Conservation (phyloP, 2,113 vertebrate species). For the Gorilla gorilla region DNA sequence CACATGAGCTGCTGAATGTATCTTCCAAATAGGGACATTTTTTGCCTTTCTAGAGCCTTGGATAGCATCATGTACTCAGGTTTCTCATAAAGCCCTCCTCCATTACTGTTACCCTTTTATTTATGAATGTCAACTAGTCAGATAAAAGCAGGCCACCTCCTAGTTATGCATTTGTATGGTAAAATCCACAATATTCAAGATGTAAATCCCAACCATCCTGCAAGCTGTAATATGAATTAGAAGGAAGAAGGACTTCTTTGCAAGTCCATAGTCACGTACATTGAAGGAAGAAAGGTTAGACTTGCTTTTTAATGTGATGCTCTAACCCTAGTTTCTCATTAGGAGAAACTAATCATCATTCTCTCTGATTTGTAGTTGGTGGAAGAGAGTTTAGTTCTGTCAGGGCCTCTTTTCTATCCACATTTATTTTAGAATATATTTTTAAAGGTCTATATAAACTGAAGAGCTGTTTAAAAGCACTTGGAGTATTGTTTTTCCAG, state of each 20-base stretch:
- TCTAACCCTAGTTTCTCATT: background rate
- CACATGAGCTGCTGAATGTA: background rate
- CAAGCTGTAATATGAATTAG: constrained; percentile 47
- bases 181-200: background rate
- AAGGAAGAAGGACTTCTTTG: background rate
- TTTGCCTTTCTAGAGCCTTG: background rate
- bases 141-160: background rate
- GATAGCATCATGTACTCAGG: background rate
- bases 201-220: constrained; percentile 10
- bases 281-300: background rate
- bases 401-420: background rate
- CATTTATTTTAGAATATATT: constrained; percentile 48
- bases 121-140: background rate
- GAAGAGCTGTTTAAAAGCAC: background rate
- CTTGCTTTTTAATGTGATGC: background rate
- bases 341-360: constrained; percentile 44
- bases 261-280: background rate
- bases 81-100: background rate
- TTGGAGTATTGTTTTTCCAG: background rate
- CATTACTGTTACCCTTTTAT: background rate
- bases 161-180: background rate
- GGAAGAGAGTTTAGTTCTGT: constrained; percentile 44
- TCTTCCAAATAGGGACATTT: background rate
- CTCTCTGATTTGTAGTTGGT: constrained; percentile 32
- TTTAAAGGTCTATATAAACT: constrained; percentile 26